Percentiles rank a stretch among this genome's conserved stretches.
Evolutionary conservation across 2,797 vertebrate genomes (phyloP).

Genomic region (Myoxocephalus aenaeus): DNA sequence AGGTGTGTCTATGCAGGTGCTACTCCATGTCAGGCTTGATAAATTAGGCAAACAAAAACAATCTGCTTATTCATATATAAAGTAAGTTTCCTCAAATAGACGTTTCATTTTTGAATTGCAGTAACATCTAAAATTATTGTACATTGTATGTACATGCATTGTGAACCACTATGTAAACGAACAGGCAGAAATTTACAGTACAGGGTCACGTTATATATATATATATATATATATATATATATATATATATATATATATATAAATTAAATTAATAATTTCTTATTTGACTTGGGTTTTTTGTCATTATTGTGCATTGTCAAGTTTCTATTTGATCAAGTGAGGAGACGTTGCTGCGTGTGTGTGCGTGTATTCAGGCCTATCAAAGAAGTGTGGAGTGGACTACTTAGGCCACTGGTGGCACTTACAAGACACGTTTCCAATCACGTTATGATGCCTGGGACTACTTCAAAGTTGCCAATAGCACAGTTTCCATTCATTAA

Average conservation of each 20-base stretch:
- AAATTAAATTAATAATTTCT: no score
- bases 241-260: no score
- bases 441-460: not conserved
- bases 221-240: no score
- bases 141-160: no score
- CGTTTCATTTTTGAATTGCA: not conserved
- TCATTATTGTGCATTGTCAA: not conserved
- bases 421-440: slow-evolving; percentile 3
- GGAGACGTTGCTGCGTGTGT: no score
- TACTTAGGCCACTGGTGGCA: not conserved
- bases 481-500: slow-evolving; percentile 34
- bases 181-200: not conserved
- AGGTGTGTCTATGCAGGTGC: slow-evolving; percentile 39
- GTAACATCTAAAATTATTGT: not conserved
- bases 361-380: not conserved
- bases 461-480: slow-evolving; percentile 2
- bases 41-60: slow-evolving; percentile 25
- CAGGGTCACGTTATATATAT: no score
- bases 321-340: not conserved
- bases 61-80: slow-evolving; percentile 32
- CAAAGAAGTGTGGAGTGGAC: not conserved
- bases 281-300: no score
- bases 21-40: slow-evolving; percentile 13
- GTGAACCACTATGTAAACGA: not conserved
- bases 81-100: not conserved